Percentiles rank a stretch among this genome's conserved stretches.
phyloP scores from a whole-genome alignment of 2,797 vertebrate genomes.

The Heteromormyrus szaboi region DNA sequence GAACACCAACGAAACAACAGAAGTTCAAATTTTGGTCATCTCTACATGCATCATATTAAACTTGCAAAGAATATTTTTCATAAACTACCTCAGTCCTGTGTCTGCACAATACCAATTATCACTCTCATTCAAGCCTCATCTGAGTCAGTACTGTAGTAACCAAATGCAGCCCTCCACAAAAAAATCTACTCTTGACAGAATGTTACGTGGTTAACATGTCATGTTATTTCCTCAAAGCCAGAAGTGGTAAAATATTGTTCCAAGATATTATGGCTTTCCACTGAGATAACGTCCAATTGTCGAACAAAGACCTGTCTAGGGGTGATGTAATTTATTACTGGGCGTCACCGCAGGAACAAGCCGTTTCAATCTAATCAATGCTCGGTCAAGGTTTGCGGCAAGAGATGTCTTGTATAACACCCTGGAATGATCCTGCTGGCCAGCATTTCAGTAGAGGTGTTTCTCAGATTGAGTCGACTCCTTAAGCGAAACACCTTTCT shows the following conservation, averaged over 20 bases:
- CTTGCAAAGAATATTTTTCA: not conserved
- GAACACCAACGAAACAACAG: not conserved
- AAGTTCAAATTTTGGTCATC: not conserved
- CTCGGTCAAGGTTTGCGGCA: not conserved
- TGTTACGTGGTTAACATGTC: not conserved
- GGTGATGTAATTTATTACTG: slow-evolving; percentile 13
- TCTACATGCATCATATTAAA: not conserved
- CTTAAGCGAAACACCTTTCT: not conserved
- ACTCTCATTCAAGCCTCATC: not conserved
- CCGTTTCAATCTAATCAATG: not conserved
- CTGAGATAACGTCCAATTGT: not conserved
- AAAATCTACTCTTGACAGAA: not conserved
- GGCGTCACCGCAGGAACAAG: not conserved
- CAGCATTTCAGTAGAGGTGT: not conserved
- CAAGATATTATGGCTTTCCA: not conserved
- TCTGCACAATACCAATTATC: not conserved
- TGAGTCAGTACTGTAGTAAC: not conserved
- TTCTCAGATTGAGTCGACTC: not conserved
- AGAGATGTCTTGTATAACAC: not conserved
- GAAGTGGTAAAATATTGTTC: not conserved
- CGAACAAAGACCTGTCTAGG: not conserved
- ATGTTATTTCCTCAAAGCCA: not conserved
- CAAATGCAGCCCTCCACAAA: not conserved
- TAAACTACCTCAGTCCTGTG: not conserved
- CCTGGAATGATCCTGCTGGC: not conserved